Evolutionary conservation across 2,113 vertebrate species (phyloP), one percentile per base, ranked within the genome.

Genomic region (Phylloscopus whistleri): DNA sequence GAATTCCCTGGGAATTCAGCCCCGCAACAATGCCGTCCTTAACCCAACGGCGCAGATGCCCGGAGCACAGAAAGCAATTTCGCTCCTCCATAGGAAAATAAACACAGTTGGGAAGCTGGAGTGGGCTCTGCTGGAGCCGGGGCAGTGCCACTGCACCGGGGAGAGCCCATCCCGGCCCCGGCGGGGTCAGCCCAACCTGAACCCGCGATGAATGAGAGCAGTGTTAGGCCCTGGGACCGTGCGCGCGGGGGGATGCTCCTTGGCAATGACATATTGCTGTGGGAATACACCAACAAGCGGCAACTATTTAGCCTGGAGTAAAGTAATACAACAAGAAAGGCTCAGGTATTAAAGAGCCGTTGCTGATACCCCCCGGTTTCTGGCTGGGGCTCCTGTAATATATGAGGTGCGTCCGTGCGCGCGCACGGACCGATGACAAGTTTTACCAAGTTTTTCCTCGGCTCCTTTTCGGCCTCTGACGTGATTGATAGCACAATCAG

Each of bases 241-340:
- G 22, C 5, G 5, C 18, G 2, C 31, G 7, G 81, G 95, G 93
- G 95, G 94, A 97, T 89, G 91, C 89, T 37, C 52, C 93, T 87
- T 93, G 95, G 91, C 95, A 94, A 4, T 94, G 95, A 95, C 84
- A 87, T 79, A 93, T 84, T 91, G 94, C 95, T 89, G 94, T 82
- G 91, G 94, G 91, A 94, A 82, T 87, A 94, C 78, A 85, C 77
- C 93, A 95, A 94, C 94, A 82, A 89, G 84, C 16, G 3, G 94
- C 66, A 78, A 87, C 93, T 82, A 89, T 96, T 96, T 69, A 87
- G 87, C 74, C 78, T 13, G 31, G 58, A 89, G 91, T 76, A 41
- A 95, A 95, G 82, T 52, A 81, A 90, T n/a, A 58, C 82, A 56
- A 68, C 70, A 59, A 85, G 94, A 91, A 79, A 73, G 89, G 14